A percentile compares a stretch with the other conserved stretches of the same genome.
Evolutionary conservation across 2,113 vertebrate genomes (phyloP).

Genomic region (Alethe castanea): DNA sequence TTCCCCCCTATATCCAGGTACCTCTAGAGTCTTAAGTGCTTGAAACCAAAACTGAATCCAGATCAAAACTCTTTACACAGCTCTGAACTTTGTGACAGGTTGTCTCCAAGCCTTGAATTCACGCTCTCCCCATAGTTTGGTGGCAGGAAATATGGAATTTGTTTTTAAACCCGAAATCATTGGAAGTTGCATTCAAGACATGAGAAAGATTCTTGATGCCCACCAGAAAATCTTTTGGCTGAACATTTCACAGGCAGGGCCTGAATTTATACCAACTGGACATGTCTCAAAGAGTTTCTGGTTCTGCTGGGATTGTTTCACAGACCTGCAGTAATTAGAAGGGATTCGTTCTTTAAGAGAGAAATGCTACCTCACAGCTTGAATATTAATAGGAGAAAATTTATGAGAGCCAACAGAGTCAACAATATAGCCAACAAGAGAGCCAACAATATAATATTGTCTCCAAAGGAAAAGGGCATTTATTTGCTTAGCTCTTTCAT

Average conservation of each 20-base stretch:
- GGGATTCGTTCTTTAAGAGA: background rate
- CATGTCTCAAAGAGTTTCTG: background rate
- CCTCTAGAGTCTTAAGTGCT: background rate
- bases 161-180: background rate
- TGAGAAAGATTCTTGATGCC: background rate
- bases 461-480: background rate
- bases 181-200: background rate
- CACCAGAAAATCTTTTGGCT: background rate
- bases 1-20: background rate
- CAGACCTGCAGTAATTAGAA: background rate
- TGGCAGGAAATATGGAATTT: background rate
- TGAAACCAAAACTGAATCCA: background rate
- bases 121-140: background rate
- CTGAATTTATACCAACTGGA: background rate
- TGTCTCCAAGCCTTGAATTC: background rate
- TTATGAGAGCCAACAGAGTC: background rate
- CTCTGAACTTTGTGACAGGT: background rate
- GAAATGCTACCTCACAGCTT: constrained; percentile 10
- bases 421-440: background rate
- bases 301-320: background rate
- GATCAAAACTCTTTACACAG: background rate
- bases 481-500: constrained; percentile 45
- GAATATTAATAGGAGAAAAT: constrained; percentile 14
- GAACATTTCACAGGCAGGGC: background rate
- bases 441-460: constrained; percentile 1